These are phyloP conservation scores for Phrynocephalus vlangalii DNA, from an alignment of 2,797 vertebrate species.

Conservation along the genomic window DNA sequence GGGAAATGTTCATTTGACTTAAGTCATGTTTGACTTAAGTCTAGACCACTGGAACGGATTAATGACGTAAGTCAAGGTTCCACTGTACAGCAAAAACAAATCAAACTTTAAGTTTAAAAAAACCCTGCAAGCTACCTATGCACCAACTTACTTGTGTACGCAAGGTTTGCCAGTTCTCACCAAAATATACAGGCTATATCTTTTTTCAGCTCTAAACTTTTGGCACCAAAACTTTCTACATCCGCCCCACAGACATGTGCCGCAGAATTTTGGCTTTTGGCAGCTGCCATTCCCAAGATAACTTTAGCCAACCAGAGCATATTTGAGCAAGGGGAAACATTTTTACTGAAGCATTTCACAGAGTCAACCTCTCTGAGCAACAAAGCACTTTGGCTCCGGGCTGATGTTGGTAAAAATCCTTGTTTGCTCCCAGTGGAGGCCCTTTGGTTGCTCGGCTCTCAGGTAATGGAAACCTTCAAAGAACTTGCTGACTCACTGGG, in stretches of 20 bases:
- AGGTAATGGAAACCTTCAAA: rapidly evolving
- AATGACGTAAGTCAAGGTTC: too few relatives aligned
- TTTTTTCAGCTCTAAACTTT: neutral
- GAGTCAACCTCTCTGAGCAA: neutral
- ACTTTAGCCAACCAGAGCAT: neutral
- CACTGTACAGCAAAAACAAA: too few relatives aligned
- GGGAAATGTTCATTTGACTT: too few relatives aligned
- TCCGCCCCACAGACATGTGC: neutral
- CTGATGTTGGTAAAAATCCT: neutral
- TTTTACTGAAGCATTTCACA: neutral
- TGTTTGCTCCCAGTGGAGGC: neutral
- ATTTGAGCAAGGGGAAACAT: neutral
- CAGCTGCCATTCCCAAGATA: neutral
- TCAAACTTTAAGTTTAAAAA: too few relatives aligned
- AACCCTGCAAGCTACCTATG: neutral
- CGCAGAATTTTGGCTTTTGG: neutral
- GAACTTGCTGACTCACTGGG: conserved; percentile 34
- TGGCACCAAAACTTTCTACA: neutral
- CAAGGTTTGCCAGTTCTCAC: neutral
- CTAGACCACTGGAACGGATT: too few relatives aligned
- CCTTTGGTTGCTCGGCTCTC: rapidly evolving
- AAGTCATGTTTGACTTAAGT: too few relatives aligned
- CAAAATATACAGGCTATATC: neutral
- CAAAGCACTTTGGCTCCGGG: neutral
- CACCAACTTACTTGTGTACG: neutral